Percentiles rank a stretch among this genome's conserved stretches.
Conservation (phyloP, 2,113 vertebrate genomes). For the Istiophorus platypterus region DNA sequence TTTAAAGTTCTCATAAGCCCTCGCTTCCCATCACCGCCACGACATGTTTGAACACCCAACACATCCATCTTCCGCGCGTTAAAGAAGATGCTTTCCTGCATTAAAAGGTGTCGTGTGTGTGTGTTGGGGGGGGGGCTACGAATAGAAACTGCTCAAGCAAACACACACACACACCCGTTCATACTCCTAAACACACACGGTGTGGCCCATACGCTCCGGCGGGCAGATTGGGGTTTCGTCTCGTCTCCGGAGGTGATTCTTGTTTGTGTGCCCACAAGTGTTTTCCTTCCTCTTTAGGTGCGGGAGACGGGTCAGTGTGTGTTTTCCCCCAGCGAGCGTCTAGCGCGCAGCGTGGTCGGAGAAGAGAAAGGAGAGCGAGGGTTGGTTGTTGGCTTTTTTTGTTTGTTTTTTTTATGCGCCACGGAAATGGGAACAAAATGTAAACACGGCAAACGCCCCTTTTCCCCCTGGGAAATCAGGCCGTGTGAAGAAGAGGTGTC, state of each 20-base stretch:
- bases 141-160: constrained; percentile 37
- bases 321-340: constrained; percentile 55
- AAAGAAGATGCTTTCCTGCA: constrained; percentile 21
- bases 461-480: constrained; percentile 73
- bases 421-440: constrained; percentile 70
- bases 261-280: constrained; percentile 38
- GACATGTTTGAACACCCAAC: neutral
- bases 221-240: constrained; percentile 25
- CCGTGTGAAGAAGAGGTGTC: constrained; percentile 68
- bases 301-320: constrained; percentile 64
- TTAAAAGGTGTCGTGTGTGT: neutral
- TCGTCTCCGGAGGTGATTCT: constrained; percentile 21
- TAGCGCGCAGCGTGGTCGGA: constrained; percentile 22
- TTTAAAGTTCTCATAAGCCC: constrained; percentile 1
- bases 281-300: constrained; percentile 44
- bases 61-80: constrained; percentile 9
- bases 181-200: constrained; percentile 29
- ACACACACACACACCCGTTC: constrained; percentile 18
- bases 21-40: neutral
- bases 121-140: no score
- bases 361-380: constrained; percentile 17
- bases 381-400: no score
- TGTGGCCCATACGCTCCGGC: constrained; percentile 22
- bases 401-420: constrained; percentile 49
- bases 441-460: constrained; percentile 73